These are phyloP conservation scores for Spongilla lacustris DNA, from an alignment of 37 sponge, comb jelly and placozoan genomes.

Conservation along the genomic window DNA sequence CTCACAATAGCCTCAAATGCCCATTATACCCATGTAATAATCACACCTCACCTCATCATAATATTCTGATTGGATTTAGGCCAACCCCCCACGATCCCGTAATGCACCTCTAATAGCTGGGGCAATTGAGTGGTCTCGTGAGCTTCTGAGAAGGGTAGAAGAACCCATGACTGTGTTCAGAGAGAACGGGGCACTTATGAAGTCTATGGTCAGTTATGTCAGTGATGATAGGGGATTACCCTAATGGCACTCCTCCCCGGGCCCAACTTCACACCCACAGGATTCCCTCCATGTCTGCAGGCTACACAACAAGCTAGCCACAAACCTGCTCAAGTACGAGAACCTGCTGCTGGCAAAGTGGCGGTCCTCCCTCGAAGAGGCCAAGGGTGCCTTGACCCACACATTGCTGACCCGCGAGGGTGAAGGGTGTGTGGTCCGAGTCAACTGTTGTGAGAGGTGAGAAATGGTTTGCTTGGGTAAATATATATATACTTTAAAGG, in stretches of 20 bases:
- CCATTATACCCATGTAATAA: too few relatives aligned
- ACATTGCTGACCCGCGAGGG: constrained; percentile 32
- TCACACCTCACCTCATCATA: too few relatives aligned
- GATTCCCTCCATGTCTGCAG: constrained; percentile 65
- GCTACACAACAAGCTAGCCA: constrained; percentile 84
- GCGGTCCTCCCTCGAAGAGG: constrained; percentile 34
- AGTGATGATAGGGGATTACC: background rate
- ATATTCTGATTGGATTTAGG: too few relatives aligned
- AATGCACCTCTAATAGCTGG: constrained; percentile 64
- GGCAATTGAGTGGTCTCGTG: constrained; percentile 78
- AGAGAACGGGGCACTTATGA: constrained; percentile 54
- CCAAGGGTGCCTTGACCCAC: constrained; percentile 2
- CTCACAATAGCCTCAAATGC: too few relatives aligned
- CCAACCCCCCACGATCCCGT: constrained; percentile 51
- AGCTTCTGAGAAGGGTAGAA: constrained; percentile 71
- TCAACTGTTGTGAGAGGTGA: constrained; percentile 44
- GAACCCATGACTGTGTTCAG: constrained; percentile 87
- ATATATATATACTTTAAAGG: background rate
- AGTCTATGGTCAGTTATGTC: constrained; percentile 57
- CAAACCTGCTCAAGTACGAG: constrained; percentile 82
- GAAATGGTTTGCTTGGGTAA: background rate
- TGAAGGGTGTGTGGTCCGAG: constrained; percentile 3
- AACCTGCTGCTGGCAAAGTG: constrained; percentile 71
- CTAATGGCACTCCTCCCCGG: background rate
- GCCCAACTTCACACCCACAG: constrained; percentile 22